Base-by-base conservation (phyloP, 1,140 invertebrate species). In the Dolichoris vasculosae region DNA sequence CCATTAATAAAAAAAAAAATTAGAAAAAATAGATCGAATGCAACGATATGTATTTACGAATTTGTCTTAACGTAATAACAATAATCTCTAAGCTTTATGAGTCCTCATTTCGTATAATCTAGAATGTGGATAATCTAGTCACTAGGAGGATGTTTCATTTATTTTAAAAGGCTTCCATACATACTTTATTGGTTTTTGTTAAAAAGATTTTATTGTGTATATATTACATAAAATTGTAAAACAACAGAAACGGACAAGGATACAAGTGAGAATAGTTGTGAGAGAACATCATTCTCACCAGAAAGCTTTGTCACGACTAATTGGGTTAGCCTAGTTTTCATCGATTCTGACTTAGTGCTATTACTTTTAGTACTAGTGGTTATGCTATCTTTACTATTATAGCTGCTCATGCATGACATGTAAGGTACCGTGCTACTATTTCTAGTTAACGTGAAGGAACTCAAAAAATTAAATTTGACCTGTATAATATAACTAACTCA, bases 281-380 rank as follows among this genome's bases (percentile, higher is more conserved):
- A 38, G 51, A 59, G 63, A 78, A 40, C 30, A 35, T 38, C 76
- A 30, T 73, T 83, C 51, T 77, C 26, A 26, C 8, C 48, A 85
- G 67, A 89, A 87, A 89, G 87, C 87, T 89, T 90, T 90, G 89
- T 90, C 87, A 76, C 86, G 73, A 71, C 89, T 90, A 91, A 91
- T 90, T 90, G 89, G 88, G 87, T 90, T 90, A 90, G 87, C 88
- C 89, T 88, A 88, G 84, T 90, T 89, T 88, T 46, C 82, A 90
- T 91, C 88, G 89, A 90, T 89, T 89, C 84, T 80, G 84, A 83
- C 83, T 79, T 73, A 78, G 75, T 23, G 46, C 63, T 43, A 48
- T 38, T 73, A 43, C 69, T 43, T 4, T 40, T 43, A 2, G 20
- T 73, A 8, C 32, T 55, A 15, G 51, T 63, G 55, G 80, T 76